Conservation (phyloP, 1,140 invertebrate genomes). For the Ditylenchus dipsaci region DNA sequence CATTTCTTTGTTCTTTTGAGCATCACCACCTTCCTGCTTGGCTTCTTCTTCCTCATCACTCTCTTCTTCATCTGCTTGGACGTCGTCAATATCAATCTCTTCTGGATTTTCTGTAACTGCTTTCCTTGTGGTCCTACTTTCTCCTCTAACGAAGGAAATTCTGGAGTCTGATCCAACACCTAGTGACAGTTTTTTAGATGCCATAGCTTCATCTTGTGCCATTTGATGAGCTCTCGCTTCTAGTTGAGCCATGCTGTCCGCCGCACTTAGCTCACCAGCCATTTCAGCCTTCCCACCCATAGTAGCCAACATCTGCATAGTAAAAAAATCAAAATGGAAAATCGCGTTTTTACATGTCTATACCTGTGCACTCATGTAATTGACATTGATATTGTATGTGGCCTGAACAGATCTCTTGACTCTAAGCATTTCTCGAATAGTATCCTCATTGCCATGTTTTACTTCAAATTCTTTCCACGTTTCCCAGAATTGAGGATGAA, state of each 20-base stretch:
- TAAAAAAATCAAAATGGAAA: conserved; percentile 17
- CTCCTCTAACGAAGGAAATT: conserved; percentile 54
- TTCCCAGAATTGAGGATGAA: conserved; percentile 89
- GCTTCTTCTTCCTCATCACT: conserved; percentile 29
- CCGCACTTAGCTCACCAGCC: conserved; percentile 50
- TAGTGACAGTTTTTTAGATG: conserved; percentile 24
- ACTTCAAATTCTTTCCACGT: conserved; percentile 99
- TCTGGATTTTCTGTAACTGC: conserved; percentile 55
- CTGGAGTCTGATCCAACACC: conserved; percentile 28
- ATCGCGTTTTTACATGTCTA: conserved; percentile 8
- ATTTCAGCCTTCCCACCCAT: conserved; percentile 47
- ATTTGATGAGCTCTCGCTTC: conserved; percentile 47
- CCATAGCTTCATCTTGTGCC: conserved; percentile 33
- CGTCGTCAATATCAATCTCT: conserved; percentile 54
- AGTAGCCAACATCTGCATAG: conserved; percentile 46
- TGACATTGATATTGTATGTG: conserved; percentile 60
- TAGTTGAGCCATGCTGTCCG: conserved; percentile 50
- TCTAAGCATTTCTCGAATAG: conserved; percentile 95
- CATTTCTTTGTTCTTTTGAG: too few relatives aligned
- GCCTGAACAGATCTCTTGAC: conserved; percentile 72
- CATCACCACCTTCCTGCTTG: conserved; percentile 1
- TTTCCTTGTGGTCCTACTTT: conserved; percentile 45
- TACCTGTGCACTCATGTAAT: conserved; percentile 90
- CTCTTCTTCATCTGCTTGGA: conserved; percentile 49
- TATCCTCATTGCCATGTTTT: conserved; percentile 98